phyloP scores from a whole-genome alignment of 2,113 vertebrate species.

The Oreochromis spilurus region DNA sequence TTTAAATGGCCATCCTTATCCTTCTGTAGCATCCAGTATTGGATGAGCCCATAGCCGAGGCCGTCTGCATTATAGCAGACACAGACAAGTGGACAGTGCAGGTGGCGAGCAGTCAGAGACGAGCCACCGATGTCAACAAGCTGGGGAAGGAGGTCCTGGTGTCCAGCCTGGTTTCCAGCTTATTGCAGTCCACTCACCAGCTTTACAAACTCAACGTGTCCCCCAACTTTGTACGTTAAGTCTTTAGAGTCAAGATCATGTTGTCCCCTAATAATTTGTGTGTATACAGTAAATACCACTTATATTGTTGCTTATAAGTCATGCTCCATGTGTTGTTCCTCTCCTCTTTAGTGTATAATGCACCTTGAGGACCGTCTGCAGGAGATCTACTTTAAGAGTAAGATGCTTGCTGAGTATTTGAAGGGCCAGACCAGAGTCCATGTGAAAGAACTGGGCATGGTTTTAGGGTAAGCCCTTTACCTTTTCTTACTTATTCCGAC shows the following conservation, averaged over 20 bases:
- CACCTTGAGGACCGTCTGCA: slow-evolving; percentile 96
- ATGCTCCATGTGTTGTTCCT: neutral
- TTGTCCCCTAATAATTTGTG: neutral
- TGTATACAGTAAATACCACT: neutral
- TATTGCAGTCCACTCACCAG: slow-evolving; percentile 94
- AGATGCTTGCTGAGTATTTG: slow-evolving; percentile 95
- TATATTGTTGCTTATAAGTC: neutral
- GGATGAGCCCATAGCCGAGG: slow-evolving; percentile 97
- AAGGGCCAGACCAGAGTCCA: slow-evolving; percentile 97
- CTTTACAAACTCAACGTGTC: slow-evolving; percentile 96
- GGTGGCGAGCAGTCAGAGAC: slow-evolving; percentile 93
- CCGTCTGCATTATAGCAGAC: slow-evolving; percentile 98
- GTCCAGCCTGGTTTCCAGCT: slow-evolving; percentile 89
- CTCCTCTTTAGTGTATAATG: slow-evolving; percentile 86
- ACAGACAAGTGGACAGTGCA: slow-evolving; percentile 97
- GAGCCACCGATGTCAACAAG: slow-evolving; percentile 83
- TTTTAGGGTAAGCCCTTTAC: slow-evolving; percentile 82
- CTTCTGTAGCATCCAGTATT: slow-evolving; percentile 87
- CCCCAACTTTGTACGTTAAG: slow-evolving; percentile 89
- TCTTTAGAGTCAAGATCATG: neutral
- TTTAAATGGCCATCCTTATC: neutral
- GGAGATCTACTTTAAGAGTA: slow-evolving; percentile 97
- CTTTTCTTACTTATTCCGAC: neutral
- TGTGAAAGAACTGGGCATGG: slow-evolving; percentile 92
- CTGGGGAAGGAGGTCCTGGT: slow-evolving; percentile 95